Evolutionary conservation across 2,888 invertebrate genomes (phyloP), one percentile per base, ranked within the genome.

Genomic region (Blastobasis adustella): DNA sequence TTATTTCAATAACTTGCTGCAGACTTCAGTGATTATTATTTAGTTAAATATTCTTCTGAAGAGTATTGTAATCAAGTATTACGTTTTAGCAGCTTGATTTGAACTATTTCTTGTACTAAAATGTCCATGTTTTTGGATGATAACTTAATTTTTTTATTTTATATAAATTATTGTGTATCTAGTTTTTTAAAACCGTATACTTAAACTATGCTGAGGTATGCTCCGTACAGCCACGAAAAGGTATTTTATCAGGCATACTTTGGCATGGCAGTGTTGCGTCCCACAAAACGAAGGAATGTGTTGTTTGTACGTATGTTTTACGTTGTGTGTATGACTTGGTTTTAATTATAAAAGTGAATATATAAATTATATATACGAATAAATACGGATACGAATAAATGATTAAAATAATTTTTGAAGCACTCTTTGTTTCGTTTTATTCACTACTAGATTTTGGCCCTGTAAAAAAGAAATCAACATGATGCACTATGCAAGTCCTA

Each of bases 311-410:
- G 50, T 58, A 60, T 61, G 59, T 55, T 76, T 79, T 74, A 76
- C 76, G 79, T 82, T 83, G 84, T 86, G 85, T 85, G 87, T 69
- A 81, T 78, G 72, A 74, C 75, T 84, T 84, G 81, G 77, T 77
- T 83, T 83, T 84, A 84, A 84, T 73, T 78, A 75, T 85, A 82
- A 82, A 84, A 81, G 86, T 82, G 78, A 86, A 86, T 85, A 87
- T 86, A 86, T 87, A 86, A 86, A 85, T 84, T 86, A 87, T 87
- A 86, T 83, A 85, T 85, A n/a, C n/a, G n/a, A 40, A 40, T 40
- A 40, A 42, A n/a, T n/a, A n/a, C 86, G 51, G 50, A 53, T 50
- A 49, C 78, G 82, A 81, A 83, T 84, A 84, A 86, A 86, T 85
- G 23, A 23, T 2, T 23, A 23, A 84, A 86, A 82, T 84, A 86